Conservation (phyloP, 2,113 vertebrate species). For the Rhinichthys klamathensis region DNA sequence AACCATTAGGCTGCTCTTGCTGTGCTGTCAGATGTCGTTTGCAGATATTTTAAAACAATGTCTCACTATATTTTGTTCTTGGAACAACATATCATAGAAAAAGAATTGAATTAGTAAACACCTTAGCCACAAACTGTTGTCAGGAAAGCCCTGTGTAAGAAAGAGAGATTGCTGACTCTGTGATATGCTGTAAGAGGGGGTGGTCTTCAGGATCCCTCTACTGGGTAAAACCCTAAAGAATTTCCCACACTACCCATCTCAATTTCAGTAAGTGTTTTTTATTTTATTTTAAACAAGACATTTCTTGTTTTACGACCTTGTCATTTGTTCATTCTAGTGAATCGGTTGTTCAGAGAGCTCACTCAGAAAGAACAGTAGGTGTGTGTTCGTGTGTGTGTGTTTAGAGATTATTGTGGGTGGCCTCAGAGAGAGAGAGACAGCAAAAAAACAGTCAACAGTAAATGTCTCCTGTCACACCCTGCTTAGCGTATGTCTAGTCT, state of each 20-base stretch:
- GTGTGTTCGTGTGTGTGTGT: slow-evolving; percentile 43
- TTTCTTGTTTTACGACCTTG: slow-evolving; percentile 53
- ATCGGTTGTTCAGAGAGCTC: slow-evolving; percentile 60
- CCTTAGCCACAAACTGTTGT: slow-evolving; percentile 18
- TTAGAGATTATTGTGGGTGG: slow-evolving; percentile 72
- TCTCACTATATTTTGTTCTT: neutral
- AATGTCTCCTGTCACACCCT: slow-evolving; percentile 73
- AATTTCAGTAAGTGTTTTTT: slow-evolving; percentile 57
- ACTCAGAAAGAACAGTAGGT: slow-evolving; percentile 67
- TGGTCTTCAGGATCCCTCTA: slow-evolving; percentile 55
- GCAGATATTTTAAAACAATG: neutral
- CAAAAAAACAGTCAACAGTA: slow-evolving; percentile 71
- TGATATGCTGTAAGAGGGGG: slow-evolving; percentile 47
- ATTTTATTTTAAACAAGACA: slow-evolving; percentile 27
- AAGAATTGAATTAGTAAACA: neutral
- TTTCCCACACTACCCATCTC: slow-evolving; percentile 54
- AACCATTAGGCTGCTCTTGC: neutral
- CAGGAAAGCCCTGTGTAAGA: slow-evolving; percentile 41
- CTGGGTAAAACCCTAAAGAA: slow-evolving; percentile 70
- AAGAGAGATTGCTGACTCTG: slow-evolving; percentile 43
- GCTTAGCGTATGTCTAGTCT: slow-evolving; percentile 69
- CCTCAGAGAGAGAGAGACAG: slow-evolving; percentile 60
- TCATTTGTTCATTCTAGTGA: slow-evolving; percentile 59
- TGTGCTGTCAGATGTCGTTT: neutral
- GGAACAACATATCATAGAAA: neutral